Evolutionary conservation across 35 echinoderm and acorn worm species (phyloP).

Genomic region (Anneissia japonica): DNA sequence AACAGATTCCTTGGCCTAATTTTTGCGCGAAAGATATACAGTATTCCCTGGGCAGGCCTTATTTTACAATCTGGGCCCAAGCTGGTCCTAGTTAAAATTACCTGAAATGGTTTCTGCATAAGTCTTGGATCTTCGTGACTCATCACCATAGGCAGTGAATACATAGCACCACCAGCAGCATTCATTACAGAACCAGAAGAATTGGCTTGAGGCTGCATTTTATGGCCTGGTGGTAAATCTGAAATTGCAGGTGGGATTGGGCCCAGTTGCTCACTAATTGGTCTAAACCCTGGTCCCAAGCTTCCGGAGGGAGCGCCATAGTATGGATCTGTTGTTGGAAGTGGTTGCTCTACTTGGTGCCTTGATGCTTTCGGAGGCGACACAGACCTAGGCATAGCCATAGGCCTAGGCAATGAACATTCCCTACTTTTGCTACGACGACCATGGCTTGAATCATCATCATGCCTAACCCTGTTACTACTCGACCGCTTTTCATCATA

Average conservation of each 20-base stretch:
- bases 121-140: not conserved
- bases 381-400: not conserved
- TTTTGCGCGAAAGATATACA: too few relatives aligned
- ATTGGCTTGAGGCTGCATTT: not conserved
- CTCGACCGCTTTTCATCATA: not conserved
- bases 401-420: not conserved
- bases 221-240: not conserved
- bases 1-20: too few relatives aligned
- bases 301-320: not conserved
- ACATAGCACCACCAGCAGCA: not conserved
- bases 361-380: too few relatives aligned
- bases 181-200: too few relatives aligned
- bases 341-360: too few relatives aligned
- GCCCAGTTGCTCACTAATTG: not conserved
- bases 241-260: not conserved
- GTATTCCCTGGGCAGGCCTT: too few relatives aligned
- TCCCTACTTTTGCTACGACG: not conserved
- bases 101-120: not conserved
- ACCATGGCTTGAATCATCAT: not conserved
- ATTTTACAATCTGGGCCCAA: too few relatives aligned
- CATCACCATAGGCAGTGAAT: not conserved
- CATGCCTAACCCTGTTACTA: not conserved
- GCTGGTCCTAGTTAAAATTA: too few relatives aligned
- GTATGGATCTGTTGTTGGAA: not conserved
- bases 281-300: not conserved